phyloP scores from a whole-genome alignment of 2,888 invertebrate genomes.

The Choreutis nemorana region DNA sequence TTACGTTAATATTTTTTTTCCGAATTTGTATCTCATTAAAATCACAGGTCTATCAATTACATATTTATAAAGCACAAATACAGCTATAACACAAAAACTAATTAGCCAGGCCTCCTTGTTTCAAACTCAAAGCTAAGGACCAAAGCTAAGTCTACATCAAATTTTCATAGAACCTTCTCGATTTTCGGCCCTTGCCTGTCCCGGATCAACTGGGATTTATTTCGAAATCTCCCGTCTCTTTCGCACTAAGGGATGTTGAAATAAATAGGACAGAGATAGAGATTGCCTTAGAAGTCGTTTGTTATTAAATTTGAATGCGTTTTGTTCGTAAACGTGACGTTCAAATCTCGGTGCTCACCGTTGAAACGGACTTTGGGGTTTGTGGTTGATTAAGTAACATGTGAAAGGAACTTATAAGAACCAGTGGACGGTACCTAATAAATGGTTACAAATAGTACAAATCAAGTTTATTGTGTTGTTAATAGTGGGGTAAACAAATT shows the following conservation, averaged over 20 bases:
- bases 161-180: constrained; percentile 33
- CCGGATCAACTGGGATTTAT: constrained; percentile 27
- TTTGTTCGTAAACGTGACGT: constrained; percentile 50
- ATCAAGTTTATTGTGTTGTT: too few species aligned
- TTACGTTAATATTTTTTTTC: too few species aligned
- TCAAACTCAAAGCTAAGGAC: constrained; percentile 18
- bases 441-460: too few species aligned
- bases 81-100: too few species aligned
- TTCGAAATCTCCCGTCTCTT: constrained; percentile 21
- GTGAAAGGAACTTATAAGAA: too few species aligned
- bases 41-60: too few species aligned
- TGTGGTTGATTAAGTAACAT: too few species aligned
- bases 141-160: constrained; percentile 26
- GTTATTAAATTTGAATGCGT: constrained; percentile 62
- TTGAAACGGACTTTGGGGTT: constrained; percentile 27
- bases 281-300: constrained; percentile 26
- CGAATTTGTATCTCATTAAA: too few species aligned
- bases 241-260: constrained; percentile 9
- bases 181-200: constrained; percentile 24
- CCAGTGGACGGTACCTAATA: too few species aligned
- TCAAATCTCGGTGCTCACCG: constrained; percentile 49
- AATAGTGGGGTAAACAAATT: too few species aligned
- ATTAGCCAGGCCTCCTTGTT: constrained; percentile 11
- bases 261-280: constrained; percentile 13
- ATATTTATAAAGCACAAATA: too few species aligned